These are phyloP conservation scores for Anoura caudifer DNA, from an alignment of 2,113 vertebrate genomes.

Conservation along the genomic window DNA sequence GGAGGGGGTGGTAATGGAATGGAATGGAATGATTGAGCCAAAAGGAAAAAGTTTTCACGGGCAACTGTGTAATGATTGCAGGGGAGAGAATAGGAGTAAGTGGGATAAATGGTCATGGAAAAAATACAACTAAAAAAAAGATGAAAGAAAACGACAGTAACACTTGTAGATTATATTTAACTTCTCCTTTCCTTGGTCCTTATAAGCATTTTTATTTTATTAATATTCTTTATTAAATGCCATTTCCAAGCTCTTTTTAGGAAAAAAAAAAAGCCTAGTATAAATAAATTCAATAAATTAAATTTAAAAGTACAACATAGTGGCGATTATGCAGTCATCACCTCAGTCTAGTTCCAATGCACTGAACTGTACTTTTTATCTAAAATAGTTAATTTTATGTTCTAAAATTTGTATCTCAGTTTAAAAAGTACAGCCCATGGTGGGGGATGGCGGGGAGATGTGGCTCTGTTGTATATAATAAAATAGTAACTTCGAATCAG, in stretches of 20 bases:
- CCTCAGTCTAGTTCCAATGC: not conserved
- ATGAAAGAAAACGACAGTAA: not conserved
- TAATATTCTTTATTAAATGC: not conserved
- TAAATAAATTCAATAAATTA: not conserved
- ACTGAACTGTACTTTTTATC: not conserved
- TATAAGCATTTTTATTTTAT: not conserved
- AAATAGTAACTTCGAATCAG: not conserved
- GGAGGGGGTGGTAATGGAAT: no score
- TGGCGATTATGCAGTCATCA: not conserved
- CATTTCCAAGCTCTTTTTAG: not conserved
- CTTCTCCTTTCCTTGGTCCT: not conserved
- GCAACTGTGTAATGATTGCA: no score
- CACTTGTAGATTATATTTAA: not conserved
- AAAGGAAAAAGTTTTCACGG: no score
- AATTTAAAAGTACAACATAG: not conserved
- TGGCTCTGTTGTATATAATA: not conserved
- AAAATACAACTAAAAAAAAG: no score
- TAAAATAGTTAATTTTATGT: not conserved
- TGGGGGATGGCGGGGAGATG: no score
- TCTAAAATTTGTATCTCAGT: not conserved
- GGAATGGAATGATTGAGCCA: no score
- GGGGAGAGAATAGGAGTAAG: no score
- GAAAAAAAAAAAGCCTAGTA: constrained; percentile 23
- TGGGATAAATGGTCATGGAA: no score
- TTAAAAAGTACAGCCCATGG: not conserved